Base-by-base conservation (phyloP, 2,888 invertebrate genomes). In the Apamea sordens region DNA sequence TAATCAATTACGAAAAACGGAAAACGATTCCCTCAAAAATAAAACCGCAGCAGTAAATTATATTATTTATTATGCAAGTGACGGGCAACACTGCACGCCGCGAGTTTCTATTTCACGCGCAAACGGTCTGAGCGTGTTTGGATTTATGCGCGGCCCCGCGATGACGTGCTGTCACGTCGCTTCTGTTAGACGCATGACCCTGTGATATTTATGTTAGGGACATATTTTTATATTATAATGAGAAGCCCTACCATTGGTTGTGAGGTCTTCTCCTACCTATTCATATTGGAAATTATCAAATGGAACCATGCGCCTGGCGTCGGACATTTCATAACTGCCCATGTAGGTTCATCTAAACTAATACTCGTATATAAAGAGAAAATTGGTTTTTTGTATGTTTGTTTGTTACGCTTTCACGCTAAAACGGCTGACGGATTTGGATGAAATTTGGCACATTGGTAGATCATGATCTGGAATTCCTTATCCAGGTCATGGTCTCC, bases 51-150 rank as follows among this genome's bases (percentile, higher is more conserved):
- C 79, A 72, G 71, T 85, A 86, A 82, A 89, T 89, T 89, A 89
- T 86, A 87, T 50, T 83, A 77, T 67, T 88, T 89, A 90, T 89
- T 87, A 91, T 90, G 91, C 89, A 89, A 88, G 91, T 90, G 92
- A 91, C 92, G 90, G 87, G 87, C 67, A 56, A 82, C 79, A 86
- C 86, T 85, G 88, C 89, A 86, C 73, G 83, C 87, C 73, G 84
- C 83, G 80, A 82, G 89, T 90, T 94, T 94, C 94, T 92, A 93
- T 95, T 95, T 94, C 94, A 94, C 94, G 94, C 94, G 91, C 93
- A 95, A 94, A 94, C 91, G 93, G 91, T 28, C 71, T 64, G 76
- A 61, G 69, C 88, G 88, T 89, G 87, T 89, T 84, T 88, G 91
- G 90, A 93, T 94, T 94, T 95, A 94, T 94, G 93, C 92, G 90